Evolutionary conservation across 2,113 vertebrate genomes (phyloP).

Genomic region (Toxotes jaculatrix): DNA sequence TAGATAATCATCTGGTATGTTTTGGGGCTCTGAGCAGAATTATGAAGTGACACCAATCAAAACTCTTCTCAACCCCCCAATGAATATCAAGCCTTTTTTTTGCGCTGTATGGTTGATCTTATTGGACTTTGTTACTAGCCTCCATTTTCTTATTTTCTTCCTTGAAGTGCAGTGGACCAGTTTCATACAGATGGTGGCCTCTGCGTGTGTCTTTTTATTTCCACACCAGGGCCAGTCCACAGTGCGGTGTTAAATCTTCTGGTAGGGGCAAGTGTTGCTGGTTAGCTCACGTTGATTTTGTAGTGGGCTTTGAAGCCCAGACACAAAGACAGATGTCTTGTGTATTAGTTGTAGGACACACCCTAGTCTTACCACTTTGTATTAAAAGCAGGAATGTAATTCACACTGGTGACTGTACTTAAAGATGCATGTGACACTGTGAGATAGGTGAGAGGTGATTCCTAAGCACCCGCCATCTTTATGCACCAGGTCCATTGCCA

Average conservation of each 20-base stretch:
- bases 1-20: constrained; percentile 59
- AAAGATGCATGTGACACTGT: constrained; percentile 34
- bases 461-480: constrained; percentile 46
- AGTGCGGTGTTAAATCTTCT: constrained; percentile 20
- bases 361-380: neutral
- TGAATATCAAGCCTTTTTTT: constrained; percentile 38
- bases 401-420: neutral
- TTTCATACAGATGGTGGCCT: constrained; percentile 65
- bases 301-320: neutral
- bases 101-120: constrained; percentile 55
- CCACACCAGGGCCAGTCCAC: constrained; percentile 38
- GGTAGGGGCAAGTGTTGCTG: constrained; percentile 1
- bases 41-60: constrained; percentile 44
- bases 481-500: constrained; percentile 57
- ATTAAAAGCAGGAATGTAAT: neutral
- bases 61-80: constrained; percentile 56
- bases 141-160: constrained; percentile 28
- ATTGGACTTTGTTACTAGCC: constrained; percentile 33
- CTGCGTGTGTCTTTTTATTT: constrained; percentile 29
- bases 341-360: neutral
- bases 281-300: neutral
- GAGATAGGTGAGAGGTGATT: constrained; percentile 38
- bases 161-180: constrained; percentile 56
- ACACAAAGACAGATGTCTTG: neutral
- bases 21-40: constrained; percentile 67